Base-by-base conservation (phyloP, 2,888 invertebrate species). In the Lasioglossum zephyrum region DNA sequence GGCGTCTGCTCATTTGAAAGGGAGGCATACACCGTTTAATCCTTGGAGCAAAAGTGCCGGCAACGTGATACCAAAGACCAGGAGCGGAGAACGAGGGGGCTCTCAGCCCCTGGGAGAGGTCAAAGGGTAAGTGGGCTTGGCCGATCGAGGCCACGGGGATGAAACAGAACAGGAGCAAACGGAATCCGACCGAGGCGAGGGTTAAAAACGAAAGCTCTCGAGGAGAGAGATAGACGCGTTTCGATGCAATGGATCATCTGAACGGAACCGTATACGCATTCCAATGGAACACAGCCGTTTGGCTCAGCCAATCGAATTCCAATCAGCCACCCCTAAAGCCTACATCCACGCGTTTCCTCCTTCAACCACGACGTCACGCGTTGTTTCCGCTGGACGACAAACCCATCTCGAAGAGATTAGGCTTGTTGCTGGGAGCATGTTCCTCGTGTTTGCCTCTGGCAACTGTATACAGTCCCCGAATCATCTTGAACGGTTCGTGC, bases 271-370 rank as follows among this genome's bases (percentile, higher is more conserved):
- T 89, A 88, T 87, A 88, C 89, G 92, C 92, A 93, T 94, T 93
- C 92, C 93, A 90, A 92, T 92, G 89, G 91, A 91, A 93, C 92
- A 92, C 92, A 91, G 92, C 92, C 89, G 92, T 92, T 93, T 93
- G 92, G 93, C 92, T 92, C 87, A 36, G 80, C 73, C 91, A 88
- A 93, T 93, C 91, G 91, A 94, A 94, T 94, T 93, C 93, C 94
- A 94, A 94, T 94, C 91, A 92, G 85, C 88, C 85, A 53, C 84
- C 86, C 82, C 88, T 85, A 84, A 88, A 89, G 84, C 87, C 88
- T 79, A 6, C 77, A 41, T 60, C 39, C 66, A 22, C 69, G 69
- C 36, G 41, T 22, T n/a, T 63, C 57, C 57, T 57, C 49, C 47
- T 44, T 77, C 39, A 6, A 36, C 75, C 57, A 6, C 36, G 47